A percentile compares a stretch with the other conserved stretches of the same genome.
phyloP scores from a whole-genome alignment of 1,140 invertebrate genomes.

The Drosophila nikananu region DNA sequence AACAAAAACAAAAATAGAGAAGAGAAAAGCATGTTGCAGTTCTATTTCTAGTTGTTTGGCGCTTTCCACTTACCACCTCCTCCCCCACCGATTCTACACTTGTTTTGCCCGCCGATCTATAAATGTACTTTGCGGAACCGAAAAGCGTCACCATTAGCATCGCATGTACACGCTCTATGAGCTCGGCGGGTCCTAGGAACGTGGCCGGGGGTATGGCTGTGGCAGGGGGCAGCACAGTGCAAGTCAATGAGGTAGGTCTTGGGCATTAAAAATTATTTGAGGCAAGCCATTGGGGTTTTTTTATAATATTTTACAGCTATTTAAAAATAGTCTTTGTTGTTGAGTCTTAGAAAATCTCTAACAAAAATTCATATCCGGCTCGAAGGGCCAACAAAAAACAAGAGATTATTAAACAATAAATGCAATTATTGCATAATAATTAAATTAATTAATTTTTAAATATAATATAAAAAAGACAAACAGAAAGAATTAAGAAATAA shows the following conservation, averaged over 20 bases:
- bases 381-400: background rate
- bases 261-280: background rate
- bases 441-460: too few species aligned
- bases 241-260: background rate
- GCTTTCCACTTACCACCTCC: slow-evolving; percentile 42
- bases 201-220: slow-evolving; percentile 9
- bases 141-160: slow-evolving; percentile 67
- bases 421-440: background rate
- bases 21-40: slow-evolving; percentile 52
- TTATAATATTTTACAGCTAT: background rate
- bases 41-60: slow-evolving; percentile 79
- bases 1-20: slow-evolving; percentile 6
- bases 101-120: slow-evolving; percentile 34
- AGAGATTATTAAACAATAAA: background rate
- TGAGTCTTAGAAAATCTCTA: background rate
- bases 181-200: slow-evolving; percentile 13
- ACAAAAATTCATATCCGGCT: background rate
- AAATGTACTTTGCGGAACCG: slow-evolving; percentile 77
- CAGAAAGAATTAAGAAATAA: background rate
- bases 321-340: background rate
- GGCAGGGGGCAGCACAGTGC: background rate
- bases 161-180: slow-evolving; percentile 31
- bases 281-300: background rate
- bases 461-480: too few species aligned
- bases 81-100: background rate